Conservation (phyloP, 2,888 invertebrate genomes). For the Kuschelorhynchus macadamiae region DNA sequence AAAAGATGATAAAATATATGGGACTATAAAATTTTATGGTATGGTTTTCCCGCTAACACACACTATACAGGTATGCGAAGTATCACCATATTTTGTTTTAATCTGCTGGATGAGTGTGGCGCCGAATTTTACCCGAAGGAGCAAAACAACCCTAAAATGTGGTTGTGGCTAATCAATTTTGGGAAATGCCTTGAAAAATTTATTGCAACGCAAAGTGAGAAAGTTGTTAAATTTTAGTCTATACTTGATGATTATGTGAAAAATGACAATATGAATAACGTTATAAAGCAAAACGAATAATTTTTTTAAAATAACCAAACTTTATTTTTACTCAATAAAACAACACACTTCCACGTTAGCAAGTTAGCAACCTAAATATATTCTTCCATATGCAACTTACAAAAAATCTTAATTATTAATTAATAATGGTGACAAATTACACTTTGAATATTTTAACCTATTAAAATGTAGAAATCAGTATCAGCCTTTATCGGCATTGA, state of each 20-base stretch:
- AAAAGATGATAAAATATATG: slow-evolving; percentile 38
- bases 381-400: too few species aligned
- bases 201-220: slow-evolving; percentile 1
- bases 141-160: slow-evolving; percentile 40
- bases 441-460: too few species aligned
- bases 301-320: too few species aligned
- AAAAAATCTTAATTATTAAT: too few species aligned
- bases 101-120: slow-evolving; percentile 41
- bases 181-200: slow-evolving; percentile 13
- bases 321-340: too few species aligned
- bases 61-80: slow-evolving; percentile 43
- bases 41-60: slow-evolving; percentile 37
- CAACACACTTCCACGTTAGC: too few species aligned
- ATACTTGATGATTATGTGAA: slow-evolving; percentile 11
- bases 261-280: too few species aligned
- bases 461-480: too few species aligned
- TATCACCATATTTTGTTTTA: slow-evolving; percentile 42
- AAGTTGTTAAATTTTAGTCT: slow-evolving; percentile 9
- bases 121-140: slow-evolving; percentile 38
- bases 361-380: too few species aligned
- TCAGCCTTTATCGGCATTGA: too few species aligned
- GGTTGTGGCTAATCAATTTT: slow-evolving; percentile 38
- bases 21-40: slow-evolving; percentile 38
- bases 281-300: too few species aligned
- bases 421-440: too few species aligned